Percentiles rank a stretch among this genome's conserved stretches.
phyloP scores from a whole-genome alignment of 2,888 invertebrate genomes.

The Venusia cambrica region DNA sequence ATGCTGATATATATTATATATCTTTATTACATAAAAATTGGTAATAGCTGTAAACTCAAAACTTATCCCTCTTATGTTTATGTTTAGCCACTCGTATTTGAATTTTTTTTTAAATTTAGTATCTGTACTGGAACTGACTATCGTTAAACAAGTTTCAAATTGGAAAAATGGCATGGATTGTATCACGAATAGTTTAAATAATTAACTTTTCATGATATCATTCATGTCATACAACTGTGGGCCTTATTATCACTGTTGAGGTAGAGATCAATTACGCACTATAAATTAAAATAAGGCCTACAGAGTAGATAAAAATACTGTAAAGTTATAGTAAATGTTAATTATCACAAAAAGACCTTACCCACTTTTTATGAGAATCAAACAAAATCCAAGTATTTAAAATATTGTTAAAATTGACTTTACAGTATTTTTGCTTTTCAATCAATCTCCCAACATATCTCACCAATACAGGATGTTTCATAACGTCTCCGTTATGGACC shows the following conservation, averaged over 20 bases:
- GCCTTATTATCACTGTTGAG: constrained; percentile 6
- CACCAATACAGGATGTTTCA: constrained; percentile 8
- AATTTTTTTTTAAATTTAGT: too few relatives aligned
- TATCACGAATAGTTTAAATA: constrained; percentile 39
- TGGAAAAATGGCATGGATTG: constrained; percentile 32
- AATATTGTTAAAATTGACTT: constrained; percentile 3
- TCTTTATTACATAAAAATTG: constrained; percentile 41
- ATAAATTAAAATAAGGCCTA: constrained; percentile 15
- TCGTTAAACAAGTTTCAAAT: constrained; percentile 1
- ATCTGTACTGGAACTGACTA: too few relatives aligned
- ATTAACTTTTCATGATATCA: constrained; percentile 44
- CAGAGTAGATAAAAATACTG: constrained; percentile 22
- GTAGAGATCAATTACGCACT: too few relatives aligned
- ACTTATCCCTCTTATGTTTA: constrained; percentile 67
- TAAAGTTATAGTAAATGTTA: constrained; percentile 12
- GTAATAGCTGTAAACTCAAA: constrained; percentile 68
- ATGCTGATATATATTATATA: constrained; percentile 54
- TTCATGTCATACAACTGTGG: constrained; percentile 26
- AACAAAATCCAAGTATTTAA: neutral
- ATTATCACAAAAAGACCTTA: constrained; percentile 17
- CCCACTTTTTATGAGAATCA: constrained; percentile 11
- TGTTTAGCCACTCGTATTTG: constrained; percentile 50
- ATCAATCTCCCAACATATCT: constrained; percentile 3
- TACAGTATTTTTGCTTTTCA: constrained; percentile 20
- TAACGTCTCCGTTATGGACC: constrained; percentile 4